Conservation (phyloP, 1,140 invertebrate genomes). For the Drosophila santomea region DNA sequence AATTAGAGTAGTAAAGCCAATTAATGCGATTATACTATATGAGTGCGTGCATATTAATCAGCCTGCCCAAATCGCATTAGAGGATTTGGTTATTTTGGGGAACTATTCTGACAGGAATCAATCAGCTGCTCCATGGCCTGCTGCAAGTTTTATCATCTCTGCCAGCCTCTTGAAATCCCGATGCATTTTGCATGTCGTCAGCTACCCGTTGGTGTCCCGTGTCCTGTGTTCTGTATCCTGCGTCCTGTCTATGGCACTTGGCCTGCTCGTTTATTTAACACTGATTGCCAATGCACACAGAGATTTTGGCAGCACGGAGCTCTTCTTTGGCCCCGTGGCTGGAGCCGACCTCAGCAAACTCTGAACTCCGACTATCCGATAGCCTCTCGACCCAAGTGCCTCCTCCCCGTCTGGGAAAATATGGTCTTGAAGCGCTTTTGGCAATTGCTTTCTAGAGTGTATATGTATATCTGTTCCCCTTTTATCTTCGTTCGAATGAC, state of each 20-base stretch:
- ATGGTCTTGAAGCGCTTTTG: constrained; percentile 58
- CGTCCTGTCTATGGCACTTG: constrained; percentile 18
- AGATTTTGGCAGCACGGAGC: constrained; percentile 55
- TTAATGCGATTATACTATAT: constrained; percentile 24
- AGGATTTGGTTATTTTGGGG: neutral
- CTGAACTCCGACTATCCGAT: constrained; percentile 57
- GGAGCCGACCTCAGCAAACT: constrained; percentile 57
- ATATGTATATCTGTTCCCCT: constrained; percentile 22
- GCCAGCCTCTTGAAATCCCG: neutral
- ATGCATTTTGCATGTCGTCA: constrained; percentile 65
- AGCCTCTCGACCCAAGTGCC: constrained; percentile 25
- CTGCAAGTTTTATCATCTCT: constrained; percentile 64
- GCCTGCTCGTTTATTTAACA: constrained; percentile 78
- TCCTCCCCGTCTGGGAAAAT: constrained; percentile 20
- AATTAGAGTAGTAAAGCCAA: constrained; percentile 62
- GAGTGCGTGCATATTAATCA: constrained; percentile 41
- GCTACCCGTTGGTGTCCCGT: constrained; percentile 23
- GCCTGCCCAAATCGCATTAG: constrained; percentile 35
- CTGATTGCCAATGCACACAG: constrained; percentile 79
- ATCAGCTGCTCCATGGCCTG: constrained; percentile 41
- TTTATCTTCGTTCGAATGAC: constrained; percentile 29
- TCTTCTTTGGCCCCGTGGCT: constrained; percentile 12
- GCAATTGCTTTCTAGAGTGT: constrained; percentile 25
- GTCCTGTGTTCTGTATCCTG: neutral
- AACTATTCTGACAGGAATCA: constrained; percentile 44